phyloP scores from a whole-genome alignment of 1,140 invertebrate species.

The Dinothrombium tinctorium region DNA sequence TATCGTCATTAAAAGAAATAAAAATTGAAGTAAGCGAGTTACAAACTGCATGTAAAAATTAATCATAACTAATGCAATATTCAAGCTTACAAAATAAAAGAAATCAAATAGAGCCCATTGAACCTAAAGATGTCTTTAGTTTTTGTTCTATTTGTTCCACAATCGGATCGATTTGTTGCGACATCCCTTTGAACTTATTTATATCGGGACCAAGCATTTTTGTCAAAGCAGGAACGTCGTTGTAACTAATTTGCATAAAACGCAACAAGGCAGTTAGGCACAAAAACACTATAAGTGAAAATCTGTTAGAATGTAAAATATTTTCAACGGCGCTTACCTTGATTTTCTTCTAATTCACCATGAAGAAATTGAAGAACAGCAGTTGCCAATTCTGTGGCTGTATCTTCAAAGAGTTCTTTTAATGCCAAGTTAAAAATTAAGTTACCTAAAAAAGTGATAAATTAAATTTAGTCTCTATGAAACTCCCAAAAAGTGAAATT shows the following conservation, averaged over 20 bases:
- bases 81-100: too few species aligned
- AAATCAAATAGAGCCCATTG: too few species aligned
- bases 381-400: conserved; percentile 71
- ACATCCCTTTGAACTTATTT: conserved; percentile 48
- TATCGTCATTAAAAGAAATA: too few species aligned
- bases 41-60: too few species aligned
- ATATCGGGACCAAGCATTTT: conserved; percentile 80
- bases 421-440: conserved; percentile 71
- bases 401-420: conserved; percentile 84
- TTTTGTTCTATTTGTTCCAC: conserved; percentile 30
- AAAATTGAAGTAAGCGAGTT: too few species aligned
- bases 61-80: too few species aligned
- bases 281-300: conserved; percentile 9
- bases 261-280: conserved; percentile 34
- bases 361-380: conserved; percentile 71
- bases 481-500: too few species aligned
- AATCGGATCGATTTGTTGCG: conserved; percentile 48
- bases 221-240: conserved; percentile 51
- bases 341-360: conserved; percentile 47
- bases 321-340: conserved; percentile 19
- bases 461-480: too few species aligned
- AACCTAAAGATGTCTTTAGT: conserved; percentile 5
- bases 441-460: too few species aligned
- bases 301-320: neutral
- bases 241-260: conserved; percentile 47